phyloP scores from a whole-genome alignment of 1,140 invertebrate species.

The Nasonia vitripennis region DNA sequence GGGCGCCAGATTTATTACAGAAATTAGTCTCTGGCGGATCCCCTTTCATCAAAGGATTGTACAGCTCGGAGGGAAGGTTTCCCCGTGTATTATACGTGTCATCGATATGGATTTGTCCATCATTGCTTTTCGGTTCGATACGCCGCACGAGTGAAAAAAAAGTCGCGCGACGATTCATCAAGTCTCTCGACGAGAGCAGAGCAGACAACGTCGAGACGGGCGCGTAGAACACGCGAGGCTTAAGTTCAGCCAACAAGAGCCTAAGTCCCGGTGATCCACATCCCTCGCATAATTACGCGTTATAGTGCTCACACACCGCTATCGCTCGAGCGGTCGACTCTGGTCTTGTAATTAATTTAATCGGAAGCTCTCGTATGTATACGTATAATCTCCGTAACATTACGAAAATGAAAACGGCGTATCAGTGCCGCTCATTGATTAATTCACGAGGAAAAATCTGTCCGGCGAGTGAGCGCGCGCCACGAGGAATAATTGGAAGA shows the following conservation, averaged over 20 bases:
- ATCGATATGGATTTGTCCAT: background rate
- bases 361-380: background rate
- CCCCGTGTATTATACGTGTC: background rate
- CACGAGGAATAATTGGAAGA: background rate
- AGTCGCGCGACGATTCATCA: no score
- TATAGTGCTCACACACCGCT: no score
- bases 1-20: constrained; percentile 28
- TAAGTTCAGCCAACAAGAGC: no score
- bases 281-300: background rate
- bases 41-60: constrained; percentile 17
- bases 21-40: constrained; percentile 27
- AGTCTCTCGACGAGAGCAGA: no score
- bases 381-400: no score
- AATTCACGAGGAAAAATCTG: background rate
- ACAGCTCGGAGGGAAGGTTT: background rate
- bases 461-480: background rate
- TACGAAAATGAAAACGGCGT: no score
- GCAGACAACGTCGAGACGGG: no score
- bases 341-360: background rate
- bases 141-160: no score
- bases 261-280: background rate
- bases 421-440: no score
- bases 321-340: background rate
- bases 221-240: no score
- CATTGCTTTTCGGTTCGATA: no score